Evolutionary conservation across 2,888 invertebrate genomes (phyloP), one percentile per base, ranked within the genome.

Genomic region (Silvanus unidentatus): DNA sequence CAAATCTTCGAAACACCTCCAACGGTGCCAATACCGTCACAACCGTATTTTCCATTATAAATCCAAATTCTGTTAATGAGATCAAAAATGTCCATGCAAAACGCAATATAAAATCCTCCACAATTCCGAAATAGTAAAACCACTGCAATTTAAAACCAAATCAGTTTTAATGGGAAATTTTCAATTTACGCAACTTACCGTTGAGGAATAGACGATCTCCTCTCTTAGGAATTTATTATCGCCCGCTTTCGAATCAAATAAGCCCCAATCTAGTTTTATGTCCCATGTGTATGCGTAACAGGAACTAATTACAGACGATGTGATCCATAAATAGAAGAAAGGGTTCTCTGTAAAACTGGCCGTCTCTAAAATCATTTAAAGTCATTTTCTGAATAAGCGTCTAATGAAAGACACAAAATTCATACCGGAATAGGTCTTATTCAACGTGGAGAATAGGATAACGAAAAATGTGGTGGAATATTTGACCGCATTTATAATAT

Each of bases 241-340:
- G 0, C 90, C 91, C 1, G 94, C 88, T 56, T 88, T 88, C 44
- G 84, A 82, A 65, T 96, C 96, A 63, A 98, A 84, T 44, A 98
- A 76, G 0, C 97, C 97, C 99, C 99, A 99, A 77, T 99, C 99
- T 90, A 99, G 93, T 74, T 91, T 93, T 28, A 98, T 87, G 71
- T 99, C 98, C 98, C 99, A 99, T 1, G 90, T 87, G 70, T 95
- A 94, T 0, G 97, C 92, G 72, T 99, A 99, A 47, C 89, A 81
- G 0, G 98, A 96, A 42, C 92, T 94, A 2, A 94, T 72, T 27
- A 96, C 70, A 57, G 88, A 86, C 35, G 89, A 83, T 2, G 80
- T 77, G 47, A 99, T 82, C 96, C 96, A 97, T 38, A 91, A 73
- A 78, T 91, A 91, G 35, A 93, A 80, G 73, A 84, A 93, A 29